Percentiles rank a stretch among this genome's conserved stretches.
Conservation (phyloP, 2,888 invertebrate genomes). For the Timema podura region DNA sequence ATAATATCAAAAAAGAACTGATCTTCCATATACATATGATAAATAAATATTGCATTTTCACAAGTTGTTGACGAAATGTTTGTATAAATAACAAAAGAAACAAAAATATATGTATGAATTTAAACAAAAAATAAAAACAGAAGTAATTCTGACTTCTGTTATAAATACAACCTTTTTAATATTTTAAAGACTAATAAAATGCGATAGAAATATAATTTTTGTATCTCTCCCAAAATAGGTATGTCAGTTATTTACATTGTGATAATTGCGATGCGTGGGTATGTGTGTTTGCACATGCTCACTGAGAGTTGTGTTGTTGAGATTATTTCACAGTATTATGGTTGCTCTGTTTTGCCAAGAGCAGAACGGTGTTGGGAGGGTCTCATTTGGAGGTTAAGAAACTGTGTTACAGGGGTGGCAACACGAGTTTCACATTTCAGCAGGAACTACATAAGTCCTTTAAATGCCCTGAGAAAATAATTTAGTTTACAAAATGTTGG, state of each 20-base stretch:
- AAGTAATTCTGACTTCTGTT: conserved; percentile 31
- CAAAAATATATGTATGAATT: conserved; percentile 9
- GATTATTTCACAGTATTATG: conserved; percentile 35
- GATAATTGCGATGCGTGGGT: conserved; percentile 25
- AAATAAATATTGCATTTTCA: conserved; percentile 31
- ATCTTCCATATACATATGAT: conserved; percentile 34
- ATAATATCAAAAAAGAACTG: conserved; percentile 29
- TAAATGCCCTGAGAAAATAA: no score
- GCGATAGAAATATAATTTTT: conserved; percentile 17
- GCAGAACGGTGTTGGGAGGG: no score
- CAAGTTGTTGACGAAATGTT: conserved; percentile 24
- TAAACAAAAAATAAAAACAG: conserved; percentile 20
- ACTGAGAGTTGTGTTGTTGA: conserved; percentile 27
- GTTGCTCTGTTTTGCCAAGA: no score
- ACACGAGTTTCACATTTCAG: no score
- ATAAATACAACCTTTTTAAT: conserved; percentile 23
- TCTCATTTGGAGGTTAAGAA: no score
- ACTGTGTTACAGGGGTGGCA: no score
- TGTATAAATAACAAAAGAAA: no score
- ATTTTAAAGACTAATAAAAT: conserved; percentile 20
- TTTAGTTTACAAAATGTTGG: no score
- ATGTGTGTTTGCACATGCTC: conserved; percentile 15
- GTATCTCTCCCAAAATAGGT: no score
- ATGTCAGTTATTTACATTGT: conserved; percentile 27
- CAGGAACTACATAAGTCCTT: no score